phyloP scores from a whole-genome alignment of 2,797 vertebrate species.

The Protosalanx chinensis region DNA sequence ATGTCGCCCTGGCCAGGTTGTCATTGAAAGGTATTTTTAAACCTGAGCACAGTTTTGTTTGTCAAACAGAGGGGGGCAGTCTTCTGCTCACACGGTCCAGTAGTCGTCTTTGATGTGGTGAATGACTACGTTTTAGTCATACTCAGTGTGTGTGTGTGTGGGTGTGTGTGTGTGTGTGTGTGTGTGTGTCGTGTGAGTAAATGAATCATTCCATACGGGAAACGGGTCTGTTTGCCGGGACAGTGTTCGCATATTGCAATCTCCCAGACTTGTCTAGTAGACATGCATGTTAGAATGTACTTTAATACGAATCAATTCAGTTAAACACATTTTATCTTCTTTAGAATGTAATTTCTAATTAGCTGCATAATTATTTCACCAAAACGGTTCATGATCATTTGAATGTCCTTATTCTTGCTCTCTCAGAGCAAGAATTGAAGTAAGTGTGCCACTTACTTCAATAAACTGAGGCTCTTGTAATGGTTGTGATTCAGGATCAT shows the following conservation, averaged over 20 bases:
- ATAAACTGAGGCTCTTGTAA: background rate
- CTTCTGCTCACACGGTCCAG: background rate
- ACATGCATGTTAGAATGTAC: background rate
- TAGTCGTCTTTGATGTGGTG: background rate
- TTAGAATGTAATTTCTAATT: background rate
- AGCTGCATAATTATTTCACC: background rate
- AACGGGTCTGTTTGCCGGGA: background rate
- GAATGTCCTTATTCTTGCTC: too few relatives aligned
- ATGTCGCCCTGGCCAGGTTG: slow-evolving; percentile 1
- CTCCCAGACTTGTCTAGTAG: background rate
- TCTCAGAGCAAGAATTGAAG: too few relatives aligned
- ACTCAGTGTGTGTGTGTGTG: slow-evolving; percentile 29
- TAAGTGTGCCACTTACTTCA: background rate
- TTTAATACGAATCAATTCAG: background rate
- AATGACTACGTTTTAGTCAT: background rate
- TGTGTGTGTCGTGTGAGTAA: slow-evolving; percentile 1
- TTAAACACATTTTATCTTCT: background rate
- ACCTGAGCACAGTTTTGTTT: slow-evolving; percentile 56
- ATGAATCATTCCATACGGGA: slow-evolving; percentile 26
- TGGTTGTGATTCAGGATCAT: slow-evolving; percentile 36
- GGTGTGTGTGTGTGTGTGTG: background rate
- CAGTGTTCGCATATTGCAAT: background rate
- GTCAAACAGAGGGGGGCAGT: slow-evolving; percentile 61
- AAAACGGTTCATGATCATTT: too few relatives aligned
- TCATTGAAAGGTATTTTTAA: background rate